Base-by-base conservation (phyloP, 2,888 invertebrate species). In the Epinotia nisella region DNA sequence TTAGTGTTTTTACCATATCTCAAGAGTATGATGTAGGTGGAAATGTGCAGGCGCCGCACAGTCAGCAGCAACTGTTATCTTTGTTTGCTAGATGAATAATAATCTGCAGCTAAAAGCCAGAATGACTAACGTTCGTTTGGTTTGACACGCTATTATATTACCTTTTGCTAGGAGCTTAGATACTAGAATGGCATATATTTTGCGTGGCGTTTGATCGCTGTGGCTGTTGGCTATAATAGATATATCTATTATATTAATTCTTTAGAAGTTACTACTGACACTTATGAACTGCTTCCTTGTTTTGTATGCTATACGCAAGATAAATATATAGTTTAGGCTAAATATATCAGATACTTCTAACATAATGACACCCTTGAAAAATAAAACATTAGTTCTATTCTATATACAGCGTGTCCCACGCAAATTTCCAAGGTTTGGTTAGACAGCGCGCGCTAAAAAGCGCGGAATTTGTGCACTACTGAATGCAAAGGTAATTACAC, bases 361-460 rank as follows among this genome's bases (percentile, higher is more conserved):
- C 35, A n/a, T n/a, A 21, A 29, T 4, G 0, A 49, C 51, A 65
- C 41, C 66, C 71, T 67, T 72, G 72, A 72, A 21, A 61, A 24
- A 61, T 13, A 35, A 59, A 17, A 17, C 19, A 56, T 19, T 21
- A 19, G 39, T 64, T 21, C 10, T 19, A 17, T 39, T n/a, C 21
- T 45, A n/a, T 2, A 64, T 53, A 53, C n/a, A 45, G 41, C 24
- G 9, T 21, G 67, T 29, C 73, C 73, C 68, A 73, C 73, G 73
- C 73, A 29, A 15, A 39, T 19, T 11, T 1, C 51, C 53, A 73
- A 73, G 64, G 73, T 41, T 59, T 17, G 19, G 62, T 73, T 73
- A 73, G 59, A 29, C 39, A 17, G 39, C 13, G 58, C 11, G 41
- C 51, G 51, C 73, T 73, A 73, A 73, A 68, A 64, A 69, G 15